Evolutionary conservation across 2,888 invertebrate species (phyloP).

Genomic region (Capitulum mitella): DNA sequence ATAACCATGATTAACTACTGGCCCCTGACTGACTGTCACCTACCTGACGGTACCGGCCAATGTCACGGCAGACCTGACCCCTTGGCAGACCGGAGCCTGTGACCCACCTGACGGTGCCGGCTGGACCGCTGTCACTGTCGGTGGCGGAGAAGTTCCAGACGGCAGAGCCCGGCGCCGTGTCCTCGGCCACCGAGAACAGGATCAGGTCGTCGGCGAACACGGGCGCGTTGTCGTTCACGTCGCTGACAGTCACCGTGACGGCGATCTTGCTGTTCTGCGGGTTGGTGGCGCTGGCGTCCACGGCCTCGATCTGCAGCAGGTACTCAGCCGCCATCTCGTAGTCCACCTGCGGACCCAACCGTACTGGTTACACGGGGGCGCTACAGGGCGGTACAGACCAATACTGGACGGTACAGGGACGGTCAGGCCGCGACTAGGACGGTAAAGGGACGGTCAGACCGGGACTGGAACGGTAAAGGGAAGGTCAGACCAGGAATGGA

Average conservation of each 20-base stretch:
- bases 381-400: too few relatives aligned
- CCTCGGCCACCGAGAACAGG: conserved; percentile 65
- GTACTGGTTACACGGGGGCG: too few relatives aligned
- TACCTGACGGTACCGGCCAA: background rate
- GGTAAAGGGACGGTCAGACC: too few relatives aligned
- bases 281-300: conserved; percentile 80
- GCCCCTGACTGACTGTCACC: too few relatives aligned
- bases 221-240: conserved; percentile 87
- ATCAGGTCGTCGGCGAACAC: conserved; percentile 74
- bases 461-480: too few relatives aligned
- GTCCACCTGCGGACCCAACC: conserved; percentile 57
- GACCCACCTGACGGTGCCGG: conserved; percentile 40
- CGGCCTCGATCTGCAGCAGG: conserved; percentile 75
- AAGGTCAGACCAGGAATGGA: too few relatives aligned
- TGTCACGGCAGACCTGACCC: too few relatives aligned
- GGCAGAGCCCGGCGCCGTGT: conserved; percentile 60
- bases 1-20: too few relatives aligned
- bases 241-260: conserved; percentile 74
- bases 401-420: too few relatives aligned
- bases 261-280: conserved; percentile 68
- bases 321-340: conserved; percentile 80
- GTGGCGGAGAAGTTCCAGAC: conserved; percentile 79
- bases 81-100: too few relatives aligned
- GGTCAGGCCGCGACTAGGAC: too few relatives aligned
- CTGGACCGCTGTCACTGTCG: conserved; percentile 60